Conservation (phyloP, 2,888 invertebrate species). For the Scaptodrosophila latifasciaeformis region DNA sequence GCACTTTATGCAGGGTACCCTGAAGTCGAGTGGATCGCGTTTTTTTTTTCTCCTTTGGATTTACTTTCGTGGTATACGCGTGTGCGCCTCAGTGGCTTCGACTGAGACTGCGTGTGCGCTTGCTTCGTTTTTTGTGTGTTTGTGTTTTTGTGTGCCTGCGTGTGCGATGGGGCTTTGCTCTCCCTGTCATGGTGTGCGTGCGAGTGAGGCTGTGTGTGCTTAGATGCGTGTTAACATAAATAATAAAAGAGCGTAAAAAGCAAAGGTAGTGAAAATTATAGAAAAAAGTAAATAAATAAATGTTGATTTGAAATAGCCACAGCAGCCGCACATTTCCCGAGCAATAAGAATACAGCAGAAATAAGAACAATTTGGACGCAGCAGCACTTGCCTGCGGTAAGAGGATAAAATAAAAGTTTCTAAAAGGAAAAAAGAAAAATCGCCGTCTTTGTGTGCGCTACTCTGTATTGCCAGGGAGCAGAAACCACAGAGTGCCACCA, state of each 20-base stretch:
- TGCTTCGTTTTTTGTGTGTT: no score
- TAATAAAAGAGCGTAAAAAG: slow-evolving; percentile 5
- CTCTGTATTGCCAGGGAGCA: not conserved
- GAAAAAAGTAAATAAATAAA: slow-evolving; percentile 39
- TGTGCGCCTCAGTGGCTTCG: no score
- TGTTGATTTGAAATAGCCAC: no score
- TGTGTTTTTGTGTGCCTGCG: slow-evolving; percentile 28
- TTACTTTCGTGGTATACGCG: slow-evolving; percentile 46
- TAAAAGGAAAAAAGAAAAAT: slow-evolving; percentile 5
- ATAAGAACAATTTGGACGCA: slow-evolving; percentile 19
- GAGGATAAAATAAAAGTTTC: not conserved
- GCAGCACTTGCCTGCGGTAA: slow-evolving; percentile 3
- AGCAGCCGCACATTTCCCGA: no score
- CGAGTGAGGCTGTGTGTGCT: not conserved
- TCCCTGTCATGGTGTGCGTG: no score
- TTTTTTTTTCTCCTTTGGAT: no score
- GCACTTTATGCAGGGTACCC: no score
- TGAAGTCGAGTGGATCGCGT: no score
- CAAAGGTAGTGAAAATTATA: slow-evolving; percentile 36
- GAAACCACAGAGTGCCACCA: slow-evolving; percentile 18
- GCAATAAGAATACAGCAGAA: no score
- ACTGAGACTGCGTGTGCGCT: no score
- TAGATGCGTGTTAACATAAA: no score
- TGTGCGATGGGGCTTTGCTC: slow-evolving; percentile 10
- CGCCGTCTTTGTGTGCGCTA: slow-evolving; percentile 34